Base-by-base conservation (phyloP, 2,888 invertebrate species). In the Agrochola macilenta region DNA sequence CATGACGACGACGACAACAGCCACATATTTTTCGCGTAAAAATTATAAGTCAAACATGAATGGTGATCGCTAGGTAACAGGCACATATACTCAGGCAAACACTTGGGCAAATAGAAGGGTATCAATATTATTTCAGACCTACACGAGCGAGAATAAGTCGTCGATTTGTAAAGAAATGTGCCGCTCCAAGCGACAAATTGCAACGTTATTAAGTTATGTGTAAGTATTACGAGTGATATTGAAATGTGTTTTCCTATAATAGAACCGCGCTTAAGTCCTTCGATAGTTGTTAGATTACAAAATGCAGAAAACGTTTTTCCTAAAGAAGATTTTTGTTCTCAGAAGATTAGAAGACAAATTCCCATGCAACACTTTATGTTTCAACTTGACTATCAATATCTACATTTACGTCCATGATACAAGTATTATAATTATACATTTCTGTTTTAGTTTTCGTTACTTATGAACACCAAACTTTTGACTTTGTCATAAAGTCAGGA, bases 1-100 rank as follows among this genome's bases (percentile, higher is more conserved):
- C 61, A 79, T 75, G 46, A 57, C 52, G 26, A 84, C 68, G 63
- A 60, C 12, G 74, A 69, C 69, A 66, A 63, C 63, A 58, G 63
- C 43, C 54, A 17, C 54, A 17, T 52, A 64, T 63, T 73, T 61
- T 74, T 74, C 61, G 26, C 43, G 39, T 83, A 71, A 80, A 79
- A 83, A 83, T 84, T 79, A 86, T 75, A 86, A 83, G 70, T 76
- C 69, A 54, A 75, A 71, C 73, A 80, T 83, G 80, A 83, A 65
- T 77, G 80, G 80, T 75, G 76, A 76, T 86, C 68, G 76, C 74
- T 76, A 65, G 76, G 79, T 85, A 79, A 76, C 78, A 30, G 35
- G 23, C 35, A 64, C 58, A 57, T 46, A 57, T 46, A 60, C 39
- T 11, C 5, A 49, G 26, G 72, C 54, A 84, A 80, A 57, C 39